Percentiles rank a stretch among this genome's conserved stretches.
These are phyloP conservation scores for Troides helena DNA, from an alignment of 2,888 invertebrate species.

Conservation along the genomic window DNA sequence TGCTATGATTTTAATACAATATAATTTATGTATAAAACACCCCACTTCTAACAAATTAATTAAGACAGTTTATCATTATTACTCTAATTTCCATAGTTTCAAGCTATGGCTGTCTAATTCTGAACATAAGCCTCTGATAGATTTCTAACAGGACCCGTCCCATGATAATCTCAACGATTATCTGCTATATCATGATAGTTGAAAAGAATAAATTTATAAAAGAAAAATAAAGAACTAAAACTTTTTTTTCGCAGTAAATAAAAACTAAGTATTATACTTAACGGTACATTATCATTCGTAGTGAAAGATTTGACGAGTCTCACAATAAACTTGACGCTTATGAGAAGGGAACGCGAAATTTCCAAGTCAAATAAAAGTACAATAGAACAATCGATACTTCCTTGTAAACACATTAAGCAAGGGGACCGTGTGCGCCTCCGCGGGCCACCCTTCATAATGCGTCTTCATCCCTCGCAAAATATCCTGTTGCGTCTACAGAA, in stretches of 20 bases:
- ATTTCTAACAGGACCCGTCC: too few species aligned
- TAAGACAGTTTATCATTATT: too few species aligned
- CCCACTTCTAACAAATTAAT: too few species aligned
- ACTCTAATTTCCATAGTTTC: too few species aligned
- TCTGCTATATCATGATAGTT: too few species aligned
- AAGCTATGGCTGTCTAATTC: too few species aligned
- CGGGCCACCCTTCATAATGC: conserved; percentile 55
- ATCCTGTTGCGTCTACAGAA: conserved; percentile 72
- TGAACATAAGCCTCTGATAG: too few species aligned
- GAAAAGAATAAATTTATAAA: too few species aligned
- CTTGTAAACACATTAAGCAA: conserved; percentile 78
- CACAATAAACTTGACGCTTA: conserved; percentile 53
- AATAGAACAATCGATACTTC: conserved; percentile 78
- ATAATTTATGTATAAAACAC: too few species aligned
- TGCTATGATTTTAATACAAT: too few species aligned
- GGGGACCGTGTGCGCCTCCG: conserved; percentile 45
- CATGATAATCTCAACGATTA: too few species aligned
- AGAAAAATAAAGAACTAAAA: neutral
- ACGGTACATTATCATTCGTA: conserved; percentile 29
- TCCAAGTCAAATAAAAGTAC: conserved; percentile 78
- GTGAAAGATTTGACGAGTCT: conserved; percentile 44
- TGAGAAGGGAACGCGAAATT: conserved; percentile 60
- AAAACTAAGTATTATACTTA: conserved; percentile 5
- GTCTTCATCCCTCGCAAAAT: conserved; percentile 67
- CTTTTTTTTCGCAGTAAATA: neutral